Base-by-base conservation (phyloP, 2,113 vertebrate species). In the Megaleporinus macrocephalus region DNA sequence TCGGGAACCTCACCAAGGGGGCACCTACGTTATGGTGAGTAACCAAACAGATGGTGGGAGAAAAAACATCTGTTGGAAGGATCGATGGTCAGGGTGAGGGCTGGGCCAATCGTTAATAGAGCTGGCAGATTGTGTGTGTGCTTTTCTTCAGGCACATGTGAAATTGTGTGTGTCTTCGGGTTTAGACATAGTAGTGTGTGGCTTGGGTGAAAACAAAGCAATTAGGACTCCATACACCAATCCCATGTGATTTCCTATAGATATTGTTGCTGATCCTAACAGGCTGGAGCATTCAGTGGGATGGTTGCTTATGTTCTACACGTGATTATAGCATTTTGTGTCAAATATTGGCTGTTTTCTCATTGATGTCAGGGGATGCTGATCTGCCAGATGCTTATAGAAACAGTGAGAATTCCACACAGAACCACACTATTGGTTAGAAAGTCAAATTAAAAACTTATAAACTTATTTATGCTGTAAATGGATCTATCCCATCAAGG, bases 31-130 rank as follows among this genome's bases (percentile, higher is more conserved):
- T 85, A 82, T 49, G 51, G 61, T 18, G 75, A 85, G 62, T 70
- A 70, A 65, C 68, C 49, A 36, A 73, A 65, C 84, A 82, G 76
- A 78, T 82, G 84, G 73, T 73, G 70, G 41, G 78, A 49, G 27
- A 24, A 27, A 27, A 76, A 27, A 36, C 83, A 80, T 57, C 65
- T 84, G 78, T 36, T 68, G 69, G 47, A 61, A 44, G 59, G 70
- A 73, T 78, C 53, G 62, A 77, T 78, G 75, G 69, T 18, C 70
- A 63, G 70, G 76, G 49, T 75, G 63, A 82, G 70, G 76, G 57
- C 63, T 74, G 16, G 51, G 69, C 53, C 71, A 74, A 49, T 75
- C 55, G 30, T 55, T 79, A 82, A 78, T 74, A 70, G 36, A 62
- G 29, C 51, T 69, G 27, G 62, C 70, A 75, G 36, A 74, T 75